Percentiles rank a stretch among this genome's conserved stretches.
Evolutionary conservation across 2,113 vertebrate genomes (phyloP).

Genomic region (Tragelaphus strepsiceros): DNA sequence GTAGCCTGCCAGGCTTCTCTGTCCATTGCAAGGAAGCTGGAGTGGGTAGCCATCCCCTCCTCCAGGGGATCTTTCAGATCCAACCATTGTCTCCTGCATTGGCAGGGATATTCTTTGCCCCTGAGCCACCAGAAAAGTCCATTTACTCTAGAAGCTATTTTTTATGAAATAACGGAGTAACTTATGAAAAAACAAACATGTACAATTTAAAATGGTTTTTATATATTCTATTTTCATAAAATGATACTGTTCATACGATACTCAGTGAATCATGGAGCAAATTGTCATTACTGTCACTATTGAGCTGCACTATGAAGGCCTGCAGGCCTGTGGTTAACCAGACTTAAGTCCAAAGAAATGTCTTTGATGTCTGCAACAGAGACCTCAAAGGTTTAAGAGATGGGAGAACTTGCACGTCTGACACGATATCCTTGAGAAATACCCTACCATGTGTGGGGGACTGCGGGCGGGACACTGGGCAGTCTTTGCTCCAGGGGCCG

Average conservation of each 20-base stretch:
- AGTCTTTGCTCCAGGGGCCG: not conserved
- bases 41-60: not conserved
- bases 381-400: not conserved
- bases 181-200: slow-evolving; percentile 9
- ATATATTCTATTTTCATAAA: not conserved
- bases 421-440: not conserved
- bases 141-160: not conserved
- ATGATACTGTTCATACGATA: not conserved
- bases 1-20: not conserved
- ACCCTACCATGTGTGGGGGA: not conserved
- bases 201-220: not conserved
- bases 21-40: not conserved
- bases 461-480: fast-evolving
- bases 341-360: not conserved
- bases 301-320: not conserved
- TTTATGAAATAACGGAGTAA: not conserved
- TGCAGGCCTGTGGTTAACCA: not conserved
- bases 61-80: not conserved
- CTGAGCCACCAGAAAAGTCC: not conserved
- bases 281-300: not conserved
- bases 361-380: not conserved
- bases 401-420: not conserved
- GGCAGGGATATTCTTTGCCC: not conserved
- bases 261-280: not conserved
- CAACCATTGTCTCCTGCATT: not conserved